Evolutionary conservation across 2,113 vertebrate species (phyloP).

Genomic region (Oostethus manadensis): DNA sequence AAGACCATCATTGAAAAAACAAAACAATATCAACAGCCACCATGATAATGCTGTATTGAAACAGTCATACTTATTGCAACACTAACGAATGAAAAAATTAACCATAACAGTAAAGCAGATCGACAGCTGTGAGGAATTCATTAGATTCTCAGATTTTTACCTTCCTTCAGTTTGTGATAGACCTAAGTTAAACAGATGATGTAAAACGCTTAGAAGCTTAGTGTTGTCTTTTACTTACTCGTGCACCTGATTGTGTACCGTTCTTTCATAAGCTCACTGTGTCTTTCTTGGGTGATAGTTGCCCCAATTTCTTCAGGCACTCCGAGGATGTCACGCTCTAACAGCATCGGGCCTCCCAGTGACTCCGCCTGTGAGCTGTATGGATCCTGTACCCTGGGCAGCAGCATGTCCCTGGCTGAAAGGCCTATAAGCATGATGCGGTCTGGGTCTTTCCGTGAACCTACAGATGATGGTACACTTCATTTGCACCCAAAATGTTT

Average conservation of each 20-base stretch:
- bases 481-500: neutral
- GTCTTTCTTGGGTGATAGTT: constrained; percentile 66
- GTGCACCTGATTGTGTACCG: constrained; percentile 7
- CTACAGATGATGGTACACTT: constrained; percentile 86
- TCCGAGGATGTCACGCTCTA: constrained; percentile 93
- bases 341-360: constrained; percentile 90
- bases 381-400: constrained; percentile 86
- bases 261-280: constrained; percentile 9
- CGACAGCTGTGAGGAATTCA: too few relatives aligned
- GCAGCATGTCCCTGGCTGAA: constrained; percentile 91
- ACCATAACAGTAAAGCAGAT: too few relatives aligned
- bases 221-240: constrained; percentile 48
- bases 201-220: constrained; percentile 12
- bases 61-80: too few relatives aligned
- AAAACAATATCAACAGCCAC: too few relatives aligned
- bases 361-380: constrained; percentile 90
- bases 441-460: constrained; percentile 95
- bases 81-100: too few relatives aligned
- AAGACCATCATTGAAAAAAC: too few relatives aligned
- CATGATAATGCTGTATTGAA: too few relatives aligned
- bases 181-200: too few relatives aligned
- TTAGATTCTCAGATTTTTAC: too few relatives aligned
- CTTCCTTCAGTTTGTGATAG: too few relatives aligned
- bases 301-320: constrained; percentile 80
- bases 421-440: constrained; percentile 93